Evolutionary conservation across 2,888 invertebrate species (phyloP), one percentile per base, ranked within the genome.

Genomic region (Lomographa bimaculata): DNA sequence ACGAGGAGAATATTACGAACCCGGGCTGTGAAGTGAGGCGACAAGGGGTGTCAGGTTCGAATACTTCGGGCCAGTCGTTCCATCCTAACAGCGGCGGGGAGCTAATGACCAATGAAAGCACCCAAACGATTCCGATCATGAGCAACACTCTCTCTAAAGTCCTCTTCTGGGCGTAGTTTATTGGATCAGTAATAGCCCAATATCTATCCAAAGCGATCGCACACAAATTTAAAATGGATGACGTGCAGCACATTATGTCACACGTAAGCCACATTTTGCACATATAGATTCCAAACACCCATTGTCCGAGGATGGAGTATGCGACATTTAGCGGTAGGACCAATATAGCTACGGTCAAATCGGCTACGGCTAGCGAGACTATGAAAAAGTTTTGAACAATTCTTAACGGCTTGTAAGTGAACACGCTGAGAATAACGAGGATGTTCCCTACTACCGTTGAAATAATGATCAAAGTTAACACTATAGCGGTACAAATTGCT

Each of bases 331-430:
- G 92, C 3, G 98, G 98, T 86, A 98, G 91, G 24, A 97, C 97
- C 45, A 97, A 89, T 45, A 97, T 92, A 8, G 97, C 97, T 5
- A 97, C 97, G 0, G 96, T 96, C 46, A 97, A 89, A 79, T 98
- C 98, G 2, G 98, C 97, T 8, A 97, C 96, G 0, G 98, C 98
- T 55, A 98, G 83, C 1, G 97, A 98, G 0, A 98, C 97, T 60
- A 98, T 96, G 85, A 98, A 98, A 85, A 98, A 98, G 82, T 98
- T 98, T 75, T 98, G 98, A 14, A 97, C 97, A 59, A 96, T 97
- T 49, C 97, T 91, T 30, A 98, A 87, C 1, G 98, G 97, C 68
- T 96, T 94, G 82, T 98, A 97, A 0, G 96, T 98, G 84, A 98
- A 98, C n/a, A 98, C 97, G 68, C 97, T 96, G 20, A 98, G 91